phyloP scores from a whole-genome alignment of 2,888 invertebrate species.

The Trichogramma evanescens region DNA sequence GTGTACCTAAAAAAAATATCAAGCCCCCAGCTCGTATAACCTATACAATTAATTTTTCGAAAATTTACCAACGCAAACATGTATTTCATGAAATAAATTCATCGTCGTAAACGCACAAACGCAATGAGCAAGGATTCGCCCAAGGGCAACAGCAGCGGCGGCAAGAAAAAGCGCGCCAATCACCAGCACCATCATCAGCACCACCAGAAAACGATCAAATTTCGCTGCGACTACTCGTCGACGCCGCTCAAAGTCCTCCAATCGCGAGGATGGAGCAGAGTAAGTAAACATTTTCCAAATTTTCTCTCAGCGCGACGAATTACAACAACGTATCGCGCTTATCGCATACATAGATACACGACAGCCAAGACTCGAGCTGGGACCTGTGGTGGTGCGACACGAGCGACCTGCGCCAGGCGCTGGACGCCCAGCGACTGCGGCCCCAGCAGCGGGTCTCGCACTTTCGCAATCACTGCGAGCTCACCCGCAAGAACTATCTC shows the following conservation, averaged over 20 bases:
- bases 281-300: slow-evolving; percentile 19
- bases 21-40: no score
- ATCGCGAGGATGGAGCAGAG: slow-evolving; percentile 38
- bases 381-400: slow-evolving; percentile 57
- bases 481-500: slow-evolving; percentile 56
- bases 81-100: no score
- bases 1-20: no score
- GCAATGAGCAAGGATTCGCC: slow-evolving; percentile 13
- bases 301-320: neutral
- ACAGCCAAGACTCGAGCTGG: slow-evolving; percentile 46
- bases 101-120: neutral
- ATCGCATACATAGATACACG: slow-evolving; percentile 35
- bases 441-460: slow-evolving; percentile 52
- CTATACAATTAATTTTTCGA: no score
- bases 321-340: no score
- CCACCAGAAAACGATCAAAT: slow-evolving; percentile 28
- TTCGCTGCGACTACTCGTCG: slow-evolving; percentile 36
- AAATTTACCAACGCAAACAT: no score
- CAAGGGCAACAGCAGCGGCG: slow-evolving; percentile 1
- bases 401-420: slow-evolving; percentile 47
- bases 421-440: slow-evolving; percentile 29
- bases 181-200: slow-evolving; percentile 5
- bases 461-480: slow-evolving; percentile 56
- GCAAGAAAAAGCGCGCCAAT: slow-evolving; percentile 6
- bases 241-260: slow-evolving; percentile 36